Evolutionary conservation across 2,113 vertebrate genomes (phyloP).

Genomic region (Cryptomyrus ogoouensis): DNA sequence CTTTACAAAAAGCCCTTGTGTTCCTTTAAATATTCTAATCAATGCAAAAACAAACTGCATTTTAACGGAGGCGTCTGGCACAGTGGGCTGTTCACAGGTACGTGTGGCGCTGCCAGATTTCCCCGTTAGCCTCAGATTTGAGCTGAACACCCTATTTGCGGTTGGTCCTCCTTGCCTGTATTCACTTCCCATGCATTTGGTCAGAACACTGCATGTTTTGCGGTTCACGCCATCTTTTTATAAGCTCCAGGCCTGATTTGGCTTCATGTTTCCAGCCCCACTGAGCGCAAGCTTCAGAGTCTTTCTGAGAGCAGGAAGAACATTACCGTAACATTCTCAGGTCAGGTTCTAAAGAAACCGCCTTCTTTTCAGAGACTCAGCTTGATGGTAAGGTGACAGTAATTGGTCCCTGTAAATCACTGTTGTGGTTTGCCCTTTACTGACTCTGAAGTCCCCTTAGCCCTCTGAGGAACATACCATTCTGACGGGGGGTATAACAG

Average conservation of each 20-base stretch:
- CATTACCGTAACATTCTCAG: neutral
- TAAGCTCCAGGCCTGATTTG: neutral
- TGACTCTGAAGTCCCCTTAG: neutral
- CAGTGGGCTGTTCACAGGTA: neutral
- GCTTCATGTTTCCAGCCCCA: neutral
- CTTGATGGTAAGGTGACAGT: neutral
- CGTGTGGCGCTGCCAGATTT: neutral
- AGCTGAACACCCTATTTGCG: neutral
- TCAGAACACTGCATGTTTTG: neutral
- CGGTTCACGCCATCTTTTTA: neutral
- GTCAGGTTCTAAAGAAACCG: neutral
- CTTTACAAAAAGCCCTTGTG: neutral
- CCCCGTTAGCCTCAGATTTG: neutral
- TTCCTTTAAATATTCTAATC: neutral
- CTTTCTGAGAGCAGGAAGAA: neutral
- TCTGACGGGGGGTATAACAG: neutral
- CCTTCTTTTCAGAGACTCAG: neutral
- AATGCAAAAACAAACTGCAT: neutral
- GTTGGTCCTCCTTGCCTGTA: neutral
- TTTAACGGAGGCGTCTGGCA: neutral
- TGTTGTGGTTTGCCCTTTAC: neutral
- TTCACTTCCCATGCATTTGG: neutral
- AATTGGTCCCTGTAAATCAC: neutral
- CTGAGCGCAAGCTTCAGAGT: neutral
- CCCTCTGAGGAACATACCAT: neutral